phyloP scores from a whole-genome alignment of 2,888 invertebrate genomes.

The Elysia crispata region DNA sequence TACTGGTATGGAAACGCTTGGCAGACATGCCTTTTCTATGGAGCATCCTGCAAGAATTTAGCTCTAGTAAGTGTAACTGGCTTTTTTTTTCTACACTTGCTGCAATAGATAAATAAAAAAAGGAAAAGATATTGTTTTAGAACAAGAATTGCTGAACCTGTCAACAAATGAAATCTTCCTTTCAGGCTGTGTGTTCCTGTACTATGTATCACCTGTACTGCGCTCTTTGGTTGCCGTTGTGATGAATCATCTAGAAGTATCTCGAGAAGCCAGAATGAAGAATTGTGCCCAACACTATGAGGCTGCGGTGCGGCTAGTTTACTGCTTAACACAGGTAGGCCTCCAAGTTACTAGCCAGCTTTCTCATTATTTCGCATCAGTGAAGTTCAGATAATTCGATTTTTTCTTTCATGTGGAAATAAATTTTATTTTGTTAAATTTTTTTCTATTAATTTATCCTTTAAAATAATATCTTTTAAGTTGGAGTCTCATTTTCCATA shows the following conservation, averaged over 20 bases:
- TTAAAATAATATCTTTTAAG: not conserved
- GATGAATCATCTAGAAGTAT: conserved; percentile 70
- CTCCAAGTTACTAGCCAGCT: not conserved
- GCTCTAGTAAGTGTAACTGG: conserved; percentile 64
- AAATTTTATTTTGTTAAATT: conserved; percentile 2
- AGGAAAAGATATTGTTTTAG: no score
- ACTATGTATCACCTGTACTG: conserved; percentile 71
- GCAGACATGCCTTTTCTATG: conserved; percentile 89
- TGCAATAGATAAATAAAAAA: no score
- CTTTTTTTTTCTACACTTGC: no score
- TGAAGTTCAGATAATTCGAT: no score
- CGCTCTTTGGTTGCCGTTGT: conserved; percentile 72
- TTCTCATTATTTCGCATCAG: not conserved
- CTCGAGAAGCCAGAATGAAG: conserved; percentile 61
- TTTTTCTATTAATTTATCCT: not conserved
- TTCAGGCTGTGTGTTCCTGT: conserved; percentile 65
- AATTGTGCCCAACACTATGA: conserved; percentile 68
- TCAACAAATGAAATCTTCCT: not conserved
- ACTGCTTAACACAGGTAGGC: conserved; percentile 69
- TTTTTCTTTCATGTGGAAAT: not conserved
- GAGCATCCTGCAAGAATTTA: conserved; percentile 76
- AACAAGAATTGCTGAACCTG: no score
- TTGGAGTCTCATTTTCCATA: no score
- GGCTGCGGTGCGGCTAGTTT: conserved; percentile 65
- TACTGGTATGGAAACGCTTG: conserved; percentile 90